These are phyloP conservation scores for Strix aluco DNA, from an alignment of 2,113 vertebrate species.

Conservation along the genomic window DNA sequence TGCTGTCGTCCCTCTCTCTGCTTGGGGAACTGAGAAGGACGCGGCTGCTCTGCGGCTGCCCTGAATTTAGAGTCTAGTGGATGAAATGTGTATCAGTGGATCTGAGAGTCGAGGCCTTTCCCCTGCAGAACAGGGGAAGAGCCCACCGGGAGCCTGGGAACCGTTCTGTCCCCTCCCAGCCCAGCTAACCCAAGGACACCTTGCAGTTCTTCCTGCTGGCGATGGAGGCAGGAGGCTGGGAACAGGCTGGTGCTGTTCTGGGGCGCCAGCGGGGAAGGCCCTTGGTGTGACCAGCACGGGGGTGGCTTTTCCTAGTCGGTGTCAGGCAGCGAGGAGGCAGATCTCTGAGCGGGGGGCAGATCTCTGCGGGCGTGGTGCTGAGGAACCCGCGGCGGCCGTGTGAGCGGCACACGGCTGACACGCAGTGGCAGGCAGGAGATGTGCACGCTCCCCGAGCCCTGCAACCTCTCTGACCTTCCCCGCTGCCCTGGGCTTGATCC, in stretches of 20 bases:
- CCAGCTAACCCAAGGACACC: neutral
- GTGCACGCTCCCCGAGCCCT: neutral
- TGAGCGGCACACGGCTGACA: slow-evolving; percentile 52
- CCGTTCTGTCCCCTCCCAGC: neutral
- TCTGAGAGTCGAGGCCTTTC: neutral
- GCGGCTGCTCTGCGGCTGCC: neutral
- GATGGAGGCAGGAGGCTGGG: neutral
- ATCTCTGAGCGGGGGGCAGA: too few species aligned
- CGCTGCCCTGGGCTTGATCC: neutral
- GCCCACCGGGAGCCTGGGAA: neutral
- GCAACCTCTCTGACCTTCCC: neutral
- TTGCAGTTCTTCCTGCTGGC: too few species aligned
- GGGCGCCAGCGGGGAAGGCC: neutral
- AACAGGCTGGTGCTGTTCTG: neutral
- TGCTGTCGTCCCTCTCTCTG: neutral
- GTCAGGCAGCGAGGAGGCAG: neutral
- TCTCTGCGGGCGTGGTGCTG: neutral
- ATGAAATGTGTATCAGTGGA: neutral
- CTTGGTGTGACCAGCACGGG: neutral
- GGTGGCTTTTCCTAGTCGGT: neutral
- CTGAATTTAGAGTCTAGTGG: rapidly evolving
- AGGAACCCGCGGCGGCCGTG: rapidly evolving
- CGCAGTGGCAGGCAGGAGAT: slow-evolving; percentile 29
- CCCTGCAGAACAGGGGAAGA: neutral
- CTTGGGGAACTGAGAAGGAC: neutral